Conservation (phyloP, 2,888 invertebrate genomes). For the Ophioninae sp. region DNA sequence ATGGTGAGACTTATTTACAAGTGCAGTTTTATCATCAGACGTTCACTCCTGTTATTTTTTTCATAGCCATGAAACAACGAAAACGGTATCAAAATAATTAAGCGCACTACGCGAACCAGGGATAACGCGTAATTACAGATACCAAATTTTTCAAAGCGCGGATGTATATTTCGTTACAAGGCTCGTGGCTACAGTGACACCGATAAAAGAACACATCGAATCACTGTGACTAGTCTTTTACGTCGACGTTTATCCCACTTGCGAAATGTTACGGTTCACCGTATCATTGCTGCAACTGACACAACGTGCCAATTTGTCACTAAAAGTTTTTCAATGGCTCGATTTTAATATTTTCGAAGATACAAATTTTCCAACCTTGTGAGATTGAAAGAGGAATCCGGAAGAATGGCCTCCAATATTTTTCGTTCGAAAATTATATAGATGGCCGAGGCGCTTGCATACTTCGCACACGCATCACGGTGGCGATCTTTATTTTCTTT, state of each 20-base stretch:
- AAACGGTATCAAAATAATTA: background rate
- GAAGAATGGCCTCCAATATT: background rate
- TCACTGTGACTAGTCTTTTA: too few relatives aligned
- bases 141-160: too few relatives aligned
- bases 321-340: background rate
- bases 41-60: background rate
- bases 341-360: background rate
- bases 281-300: too few relatives aligned
- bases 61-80: background rate
- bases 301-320: background rate
- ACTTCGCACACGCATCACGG: background rate
- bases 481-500: conserved; percentile 13
- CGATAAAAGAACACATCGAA: too few relatives aligned
- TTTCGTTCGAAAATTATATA: background rate
- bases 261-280: too few relatives aligned
- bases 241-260: too few relatives aligned
- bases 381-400: background rate
- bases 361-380: background rate
- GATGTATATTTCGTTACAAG: too few relatives aligned
- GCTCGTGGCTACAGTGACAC: too few relatives aligned
- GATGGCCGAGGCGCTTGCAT: background rate
- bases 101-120: background rate
- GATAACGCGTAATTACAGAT: too few relatives aligned
- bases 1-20: background rate
- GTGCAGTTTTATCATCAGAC: background rate